Evolutionary conservation across 2,113 vertebrate species (phyloP), one percentile per base, ranked within the genome.

Genomic region (Prolemur simus): DNA sequence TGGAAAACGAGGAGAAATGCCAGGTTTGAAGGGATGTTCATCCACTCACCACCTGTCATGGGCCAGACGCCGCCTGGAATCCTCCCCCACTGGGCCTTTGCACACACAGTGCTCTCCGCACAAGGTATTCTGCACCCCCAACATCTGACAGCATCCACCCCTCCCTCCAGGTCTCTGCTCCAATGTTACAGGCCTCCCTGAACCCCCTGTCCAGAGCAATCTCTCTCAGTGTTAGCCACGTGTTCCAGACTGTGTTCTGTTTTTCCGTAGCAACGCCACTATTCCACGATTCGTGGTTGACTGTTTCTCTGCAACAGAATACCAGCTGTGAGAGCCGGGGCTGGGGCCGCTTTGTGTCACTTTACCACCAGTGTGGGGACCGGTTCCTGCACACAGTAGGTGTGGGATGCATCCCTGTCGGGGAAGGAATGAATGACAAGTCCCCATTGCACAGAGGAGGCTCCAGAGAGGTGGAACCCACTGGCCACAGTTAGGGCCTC

Each of bases 281-380:
- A 21, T 88, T 37, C 2, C 39, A 8, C 13, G 13, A 12, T n/a
- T 34, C 1, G 20, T 60, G n/a, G 42, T 29, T 12, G 10, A 64
- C 14, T 77, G 13, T 60, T 34, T 64, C 18, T 52, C 18, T 7
- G 3, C 47, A 32, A 8, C 29, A 21, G 54, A 23, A 18, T 2
- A 17, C 39, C 4, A 73, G 42, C 37, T 23, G 3, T 1, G 69
- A 73, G n/a, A 37, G 68, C 27, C 3, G 60, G 29, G 21, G 56
- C 8, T n/a, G 56, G 11, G 10, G 34, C 34, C 5, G 3, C 12
- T 6, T 34, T 64, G 10, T n/a, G n/a, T 3, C 27, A 5, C n/a
- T 29, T 21, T 1, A 3, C n/a, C 42, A 15, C 17, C 34, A 27
- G 1, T 1, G 3, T 5, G 18, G 12, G 60, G 71, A 3, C 15